Conservation (phyloP, 2,113 vertebrate genomes). For the Emydocephalus ijimae region DNA sequence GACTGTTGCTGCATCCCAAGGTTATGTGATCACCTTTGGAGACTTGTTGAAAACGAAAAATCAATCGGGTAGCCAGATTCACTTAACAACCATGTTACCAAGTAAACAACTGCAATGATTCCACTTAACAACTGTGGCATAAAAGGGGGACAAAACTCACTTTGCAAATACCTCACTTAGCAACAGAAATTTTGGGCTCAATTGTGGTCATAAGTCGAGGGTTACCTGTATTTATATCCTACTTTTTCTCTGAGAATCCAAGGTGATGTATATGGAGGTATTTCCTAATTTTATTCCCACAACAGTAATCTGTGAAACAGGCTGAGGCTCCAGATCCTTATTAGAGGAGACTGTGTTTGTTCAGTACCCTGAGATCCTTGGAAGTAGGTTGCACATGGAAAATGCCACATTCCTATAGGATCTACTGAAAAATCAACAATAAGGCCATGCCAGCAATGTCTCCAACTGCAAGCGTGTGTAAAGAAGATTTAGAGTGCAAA, state of each 20-base stretch:
- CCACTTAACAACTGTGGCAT: not conserved
- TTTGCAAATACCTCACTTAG: not conserved
- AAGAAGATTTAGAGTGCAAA: not conserved
- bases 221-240: not conserved
- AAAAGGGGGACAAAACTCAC: not conserved
- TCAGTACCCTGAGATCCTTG: not conserved
- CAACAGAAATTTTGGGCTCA: not conserved
- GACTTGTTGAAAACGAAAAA: not conserved
- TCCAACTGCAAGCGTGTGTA: not conserved
- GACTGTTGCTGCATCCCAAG: not conserved
- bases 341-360: not conserved
- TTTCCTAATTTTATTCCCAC: not conserved
- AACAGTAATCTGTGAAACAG: not conserved
- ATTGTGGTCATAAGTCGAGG: not conserved
- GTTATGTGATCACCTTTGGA: not conserved
- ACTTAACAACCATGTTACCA: not conserved
- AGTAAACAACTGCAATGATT: not conserved
- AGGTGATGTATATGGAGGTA: not conserved
- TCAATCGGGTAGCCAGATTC: not conserved
- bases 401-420: not conserved
- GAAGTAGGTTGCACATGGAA: not conserved
- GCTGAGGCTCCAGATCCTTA: not conserved
- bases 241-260: not conserved
- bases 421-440: not conserved
- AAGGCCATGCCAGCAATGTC: not conserved